Conservation (phyloP, 2,113 vertebrate species). For the Neolamprologus brichardi region DNA sequence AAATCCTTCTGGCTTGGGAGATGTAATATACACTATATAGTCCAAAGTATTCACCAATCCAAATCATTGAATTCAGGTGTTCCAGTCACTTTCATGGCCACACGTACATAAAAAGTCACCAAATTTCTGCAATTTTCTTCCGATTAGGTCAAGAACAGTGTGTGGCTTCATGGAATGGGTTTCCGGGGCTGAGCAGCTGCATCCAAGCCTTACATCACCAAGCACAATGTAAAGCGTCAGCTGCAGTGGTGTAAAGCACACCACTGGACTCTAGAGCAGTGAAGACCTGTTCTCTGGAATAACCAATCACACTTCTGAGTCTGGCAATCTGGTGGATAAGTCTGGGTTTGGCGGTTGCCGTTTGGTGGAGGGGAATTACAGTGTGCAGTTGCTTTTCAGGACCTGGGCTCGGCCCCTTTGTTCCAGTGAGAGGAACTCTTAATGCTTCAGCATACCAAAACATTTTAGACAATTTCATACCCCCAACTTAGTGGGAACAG, state of each 20-base stretch:
- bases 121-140: neutral
- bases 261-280: neutral
- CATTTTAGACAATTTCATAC: neutral
- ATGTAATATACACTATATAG: neutral
- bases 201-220: neutral
- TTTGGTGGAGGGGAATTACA: neutral
- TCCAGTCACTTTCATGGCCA: neutral
- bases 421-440: neutral
- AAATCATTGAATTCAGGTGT: neutral
- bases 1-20: no score
- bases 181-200: neutral
- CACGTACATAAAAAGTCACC: neutral
- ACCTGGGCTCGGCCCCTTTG: neutral
- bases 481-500: neutral
- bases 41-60: neutral
- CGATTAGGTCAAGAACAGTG: neutral
- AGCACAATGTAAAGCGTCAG: neutral
- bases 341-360: neutral
- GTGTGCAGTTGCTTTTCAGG: rapidly evolving
- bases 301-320: neutral
- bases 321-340: neutral
- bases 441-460: neutral
- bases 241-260: neutral
- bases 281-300: neutral
- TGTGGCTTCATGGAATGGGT: neutral